Base-by-base conservation (phyloP, 2,113 vertebrate genomes). In the Tragulus kanchil region DNA sequence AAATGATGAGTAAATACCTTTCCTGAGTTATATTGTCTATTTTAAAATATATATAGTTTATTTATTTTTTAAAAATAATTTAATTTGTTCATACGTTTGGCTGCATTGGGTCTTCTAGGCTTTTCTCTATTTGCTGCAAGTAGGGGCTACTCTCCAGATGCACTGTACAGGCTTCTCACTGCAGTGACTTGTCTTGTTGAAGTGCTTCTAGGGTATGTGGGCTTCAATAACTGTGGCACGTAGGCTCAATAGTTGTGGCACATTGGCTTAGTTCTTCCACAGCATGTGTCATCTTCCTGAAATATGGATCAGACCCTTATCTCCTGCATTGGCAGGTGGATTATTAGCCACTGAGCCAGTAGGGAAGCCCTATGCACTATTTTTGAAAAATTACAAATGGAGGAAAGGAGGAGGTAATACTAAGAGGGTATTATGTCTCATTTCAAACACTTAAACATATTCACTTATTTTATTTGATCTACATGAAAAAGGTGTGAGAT, bases 181-280 rank as follows among this genome's bases (percentile, higher is more conserved):
- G 17, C n/a, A 36, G 17, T 42, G 67, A 17, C 67, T 14, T 13
- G 36, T 14, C 69, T 3, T 73, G 42, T 12, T 25, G 42, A 73
- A 45, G 21, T 45, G 1, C 1, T 42, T 45, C 69, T 3, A 14
- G 21, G 21, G 5, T 73, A 42, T 14, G 69, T 21, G 45, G 19
- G 21, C 19, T 45, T 73, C 69, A 73, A 6, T 25, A 45, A 21
- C 42, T 73, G 21, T 25, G 69, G 42, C 69, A 7, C 25, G 69
- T 13, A 14, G 36, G 36, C 69, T 25, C 69, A 73, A 3, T 14
- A 45, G 42, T 11, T 69, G n/a, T 36, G 67, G 17, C 45, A 21
- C 0, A 3, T 0, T 0, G 69, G 69, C 42, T 73, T 45, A 45
- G 21, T 13, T 73, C 36, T 21, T 73, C 11, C 42, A 45, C 3